Conservation (phyloP, 2,113 vertebrate genomes). For the Urocitellus parryii region DNA sequence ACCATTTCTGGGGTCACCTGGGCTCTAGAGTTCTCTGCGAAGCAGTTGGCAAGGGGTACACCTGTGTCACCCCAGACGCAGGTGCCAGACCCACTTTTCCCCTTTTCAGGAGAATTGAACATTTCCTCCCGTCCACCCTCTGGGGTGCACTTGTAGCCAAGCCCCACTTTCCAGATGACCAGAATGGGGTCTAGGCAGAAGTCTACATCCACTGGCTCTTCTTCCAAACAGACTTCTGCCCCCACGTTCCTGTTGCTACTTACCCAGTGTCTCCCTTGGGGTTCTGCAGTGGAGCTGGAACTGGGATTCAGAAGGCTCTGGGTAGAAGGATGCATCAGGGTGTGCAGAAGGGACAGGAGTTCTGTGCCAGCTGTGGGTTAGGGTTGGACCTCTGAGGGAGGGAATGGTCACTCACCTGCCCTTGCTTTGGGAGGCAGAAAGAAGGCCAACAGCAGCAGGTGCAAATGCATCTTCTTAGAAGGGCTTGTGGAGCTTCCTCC, state of each 20-base stretch:
- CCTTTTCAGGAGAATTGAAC: background rate
- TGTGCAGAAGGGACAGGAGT: background rate
- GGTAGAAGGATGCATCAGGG: background rate
- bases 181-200: too few relatives aligned
- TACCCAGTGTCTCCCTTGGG: background rate
- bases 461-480: slow-evolving; percentile 47
- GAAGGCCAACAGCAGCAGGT: slow-evolving; percentile 33
- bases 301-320: background rate
- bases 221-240: background rate
- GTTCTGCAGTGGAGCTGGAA: background rate
- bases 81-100: background rate
- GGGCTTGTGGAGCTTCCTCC: background rate
- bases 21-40: background rate
- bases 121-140: background rate
- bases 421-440: background rate
- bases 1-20: background rate
- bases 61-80: background rate
- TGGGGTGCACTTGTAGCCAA: background rate
- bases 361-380: too few relatives aligned
- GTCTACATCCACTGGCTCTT: background rate
- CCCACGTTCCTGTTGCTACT: background rate
- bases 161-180: background rate
- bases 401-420: slow-evolving; percentile 65
- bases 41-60: background rate
- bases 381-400: too few relatives aligned